Percentiles rank a stretch among this genome's conserved stretches.
Conservation (phyloP, 2,888 invertebrate genomes). For the Hololepta plana region DNA sequence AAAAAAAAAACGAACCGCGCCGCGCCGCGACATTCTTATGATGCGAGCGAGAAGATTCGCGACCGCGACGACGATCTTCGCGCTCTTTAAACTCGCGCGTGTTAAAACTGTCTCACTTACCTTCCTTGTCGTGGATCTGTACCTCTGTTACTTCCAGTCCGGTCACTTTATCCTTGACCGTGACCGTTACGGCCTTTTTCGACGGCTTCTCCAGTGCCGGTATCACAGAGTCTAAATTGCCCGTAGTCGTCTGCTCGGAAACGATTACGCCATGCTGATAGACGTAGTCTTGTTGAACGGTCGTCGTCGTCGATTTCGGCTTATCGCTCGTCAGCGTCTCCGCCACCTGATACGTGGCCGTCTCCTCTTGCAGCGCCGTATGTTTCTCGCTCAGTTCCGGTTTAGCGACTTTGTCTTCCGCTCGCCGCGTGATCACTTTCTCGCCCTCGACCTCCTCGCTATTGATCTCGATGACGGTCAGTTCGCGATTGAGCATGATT, state of each 20-base stretch:
- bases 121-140: slow-evolving; percentile 28
- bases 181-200: slow-evolving; percentile 26
- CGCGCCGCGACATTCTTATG: too few relatives aligned
- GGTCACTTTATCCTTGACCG: slow-evolving; percentile 22
- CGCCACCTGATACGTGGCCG: slow-evolving; percentile 15
- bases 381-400: slow-evolving; percentile 26
- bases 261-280: slow-evolving; percentile 29
- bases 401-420: slow-evolving; percentile 28
- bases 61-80: too few relatives aligned
- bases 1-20: too few relatives aligned
- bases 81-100: slow-evolving; percentile 4
- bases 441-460: slow-evolving; percentile 22
- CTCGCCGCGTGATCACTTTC: slow-evolving; percentile 25
- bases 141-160: slow-evolving; percentile 29
- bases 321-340: slow-evolving; percentile 14
- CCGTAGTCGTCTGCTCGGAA: slow-evolving; percentile 29
- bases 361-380: slow-evolving; percentile 27
- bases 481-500: too few relatives aligned
- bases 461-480: slow-evolving; percentile 25
- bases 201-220: slow-evolving; percentile 24
- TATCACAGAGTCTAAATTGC: slow-evolving; percentile 28
- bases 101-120: slow-evolving; percentile 26
- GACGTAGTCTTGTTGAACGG: slow-evolving; percentile 12
- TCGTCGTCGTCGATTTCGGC: slow-evolving; percentile 14
- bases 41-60: too few relatives aligned